These are phyloP conservation scores for Episyrphus balteatus DNA, from an alignment of 1,140 invertebrate species.

Conservation along the genomic window DNA sequence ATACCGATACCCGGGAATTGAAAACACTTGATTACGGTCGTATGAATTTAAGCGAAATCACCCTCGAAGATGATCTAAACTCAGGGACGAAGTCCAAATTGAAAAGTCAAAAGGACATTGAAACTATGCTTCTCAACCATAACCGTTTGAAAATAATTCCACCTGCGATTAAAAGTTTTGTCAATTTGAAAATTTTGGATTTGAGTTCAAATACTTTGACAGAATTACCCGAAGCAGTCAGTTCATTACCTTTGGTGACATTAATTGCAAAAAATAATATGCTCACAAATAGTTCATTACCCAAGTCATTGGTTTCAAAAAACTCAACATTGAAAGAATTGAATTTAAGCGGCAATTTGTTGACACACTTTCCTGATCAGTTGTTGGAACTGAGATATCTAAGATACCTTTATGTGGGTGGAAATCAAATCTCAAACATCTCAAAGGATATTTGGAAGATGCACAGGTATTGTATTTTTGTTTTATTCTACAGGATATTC, in stretches of 20 bases:
- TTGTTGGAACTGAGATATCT: conserved; percentile 65
- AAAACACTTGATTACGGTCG: conserved; percentile 61
- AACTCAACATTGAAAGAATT: conserved; percentile 57
- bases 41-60: conserved; percentile 46
- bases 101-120: conserved; percentile 40
- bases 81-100: conserved; percentile 41
- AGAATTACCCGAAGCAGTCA: conserved; percentile 55
- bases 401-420: conserved; percentile 80
- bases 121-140: conserved; percentile 59
- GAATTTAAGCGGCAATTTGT: conserved; percentile 84
- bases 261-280: conserved; percentile 82
- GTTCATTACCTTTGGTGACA: conserved; percentile 55
- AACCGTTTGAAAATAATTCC: conserved; percentile 51
- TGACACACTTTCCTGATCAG: conserved; percentile 76
- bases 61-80: conserved; percentile 40
- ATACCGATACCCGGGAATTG: conserved; percentile 52
- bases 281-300: conserved; percentile 66
- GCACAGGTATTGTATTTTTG: conserved; percentile 44
- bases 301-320: conserved; percentile 59
- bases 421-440: conserved; percentile 71
- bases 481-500: too few relatives aligned
- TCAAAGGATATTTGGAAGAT: conserved; percentile 72
- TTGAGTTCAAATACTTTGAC: conserved; percentile 78
- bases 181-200: conserved; percentile 63
- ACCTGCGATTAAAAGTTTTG: conserved; percentile 47